phyloP scores from a whole-genome alignment of 2,888 invertebrate species.

The Cryptocephalus primarius region DNA sequence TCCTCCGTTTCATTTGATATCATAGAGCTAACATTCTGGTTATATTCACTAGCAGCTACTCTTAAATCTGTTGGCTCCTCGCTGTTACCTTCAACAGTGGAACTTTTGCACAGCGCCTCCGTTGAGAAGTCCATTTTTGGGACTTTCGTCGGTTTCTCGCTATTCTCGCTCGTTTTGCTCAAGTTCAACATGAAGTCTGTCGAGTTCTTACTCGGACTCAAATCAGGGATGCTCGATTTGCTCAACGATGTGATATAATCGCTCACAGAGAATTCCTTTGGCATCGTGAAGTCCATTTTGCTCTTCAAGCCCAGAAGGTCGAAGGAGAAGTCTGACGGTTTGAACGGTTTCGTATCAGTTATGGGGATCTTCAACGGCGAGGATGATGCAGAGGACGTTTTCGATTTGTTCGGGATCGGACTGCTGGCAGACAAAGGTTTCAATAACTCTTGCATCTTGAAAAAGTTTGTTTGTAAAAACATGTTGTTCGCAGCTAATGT shows the following conservation, averaged over 20 bases:
- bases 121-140: conserved; percentile 40
- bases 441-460: conserved; percentile 59
- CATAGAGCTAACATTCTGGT: conserved; percentile 3
- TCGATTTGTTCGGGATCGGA: conserved; percentile 33
- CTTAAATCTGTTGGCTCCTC: conserved; percentile 23
- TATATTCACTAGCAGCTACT: conserved; percentile 7
- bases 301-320: conserved; percentile 37
- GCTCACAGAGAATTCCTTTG: conserved; percentile 23
- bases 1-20: conserved; percentile 10
- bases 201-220: conserved; percentile 35
- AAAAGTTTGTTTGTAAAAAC: conserved; percentile 53
- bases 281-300: conserved; percentile 39
- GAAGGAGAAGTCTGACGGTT: conserved; percentile 38
- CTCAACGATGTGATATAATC: conserved; percentile 24
- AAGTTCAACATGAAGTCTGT: conserved; percentile 25
- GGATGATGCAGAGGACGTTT: conserved; percentile 9
- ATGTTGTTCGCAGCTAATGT: conserved; percentile 68
- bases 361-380: conserved; percentile 28
- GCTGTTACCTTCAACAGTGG: conserved; percentile 15
- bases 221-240: conserved; percentile 32
- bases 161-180: conserved; percentile 20
- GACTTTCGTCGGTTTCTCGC: conserved; percentile 47
- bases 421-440: conserved; percentile 50
- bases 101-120: no score
- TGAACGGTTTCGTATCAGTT: conserved; percentile 35